Percentiles rank a stretch among this genome's conserved stretches.
phyloP scores from a whole-genome alignment of 2,113 vertebrate species.

The Mesembrinibis cayennensis region DNA sequence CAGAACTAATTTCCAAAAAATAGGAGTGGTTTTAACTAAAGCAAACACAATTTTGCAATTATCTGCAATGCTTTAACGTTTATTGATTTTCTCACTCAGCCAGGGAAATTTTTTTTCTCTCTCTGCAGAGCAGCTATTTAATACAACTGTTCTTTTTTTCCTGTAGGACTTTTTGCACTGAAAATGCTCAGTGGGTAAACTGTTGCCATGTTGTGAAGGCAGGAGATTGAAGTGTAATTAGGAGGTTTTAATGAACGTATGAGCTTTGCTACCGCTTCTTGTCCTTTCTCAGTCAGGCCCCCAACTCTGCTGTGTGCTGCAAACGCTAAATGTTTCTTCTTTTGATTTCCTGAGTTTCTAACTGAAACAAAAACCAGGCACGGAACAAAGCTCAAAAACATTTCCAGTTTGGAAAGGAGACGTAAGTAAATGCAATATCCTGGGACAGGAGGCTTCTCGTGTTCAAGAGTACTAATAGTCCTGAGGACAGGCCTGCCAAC shows the following conservation, averaged over 20 bases:
- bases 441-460: background rate
- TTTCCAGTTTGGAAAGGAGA: slow-evolving; percentile 23
- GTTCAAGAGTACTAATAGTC: background rate
- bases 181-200: background rate
- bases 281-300: background rate
- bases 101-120: background rate
- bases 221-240: background rate
- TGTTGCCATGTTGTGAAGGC: background rate
- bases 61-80: background rate
- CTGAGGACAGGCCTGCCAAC: background rate
- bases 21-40: background rate
- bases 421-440: background rate
- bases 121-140: background rate
- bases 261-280: background rate
- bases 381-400: background rate
- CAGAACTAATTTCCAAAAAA: slow-evolving; percentile 39
- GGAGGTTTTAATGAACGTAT: background rate
- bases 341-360: slow-evolving; percentile 14
- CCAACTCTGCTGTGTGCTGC: background rate
- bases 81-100: slow-evolving; percentile 36
- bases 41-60: slow-evolving; percentile 20
- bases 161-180: background rate
- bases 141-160: background rate
- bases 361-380: slow-evolving; percentile 22
- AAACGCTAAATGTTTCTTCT: background rate